Conservation (phyloP, 2,888 invertebrate genomes). For the Limnephilus auricula region DNA sequence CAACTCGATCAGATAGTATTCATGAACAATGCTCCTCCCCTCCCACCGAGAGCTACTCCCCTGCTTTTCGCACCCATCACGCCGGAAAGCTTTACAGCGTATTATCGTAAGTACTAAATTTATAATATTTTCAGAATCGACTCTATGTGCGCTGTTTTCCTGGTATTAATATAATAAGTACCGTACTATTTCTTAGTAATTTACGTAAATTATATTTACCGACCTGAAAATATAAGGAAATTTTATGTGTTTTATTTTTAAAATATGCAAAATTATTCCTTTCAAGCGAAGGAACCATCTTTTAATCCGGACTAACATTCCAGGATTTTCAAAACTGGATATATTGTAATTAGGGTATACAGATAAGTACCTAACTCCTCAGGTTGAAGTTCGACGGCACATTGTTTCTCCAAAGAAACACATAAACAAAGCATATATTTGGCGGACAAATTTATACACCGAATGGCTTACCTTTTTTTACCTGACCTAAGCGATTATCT, state of each 20-base stretch:
- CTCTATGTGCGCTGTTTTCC: not conserved
- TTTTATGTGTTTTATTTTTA: not conserved
- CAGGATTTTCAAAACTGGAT: not conserved
- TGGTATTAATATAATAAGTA: too few relatives aligned
- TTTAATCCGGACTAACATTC: not conserved
- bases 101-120: conserved; percentile 51
- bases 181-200: not conserved
- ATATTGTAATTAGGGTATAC: not conserved
- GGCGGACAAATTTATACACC: conserved; percentile 40
- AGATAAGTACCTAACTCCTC: not conserved
- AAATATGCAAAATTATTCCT: too few relatives aligned
- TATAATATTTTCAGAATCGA: not conserved
- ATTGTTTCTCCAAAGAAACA: conserved; percentile 12
- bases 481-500: conserved; percentile 31
- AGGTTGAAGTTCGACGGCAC: conserved; percentile 32
- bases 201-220: too few relatives aligned
- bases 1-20: conserved; percentile 72
- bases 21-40: conserved; percentile 68
- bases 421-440: conserved; percentile 18
- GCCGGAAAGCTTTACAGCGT: conserved; percentile 58
- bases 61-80: conserved; percentile 60
- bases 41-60: conserved; percentile 61
- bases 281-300: not conserved
- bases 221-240: too few relatives aligned
- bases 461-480: conserved; percentile 37